phyloP scores from a whole-genome alignment of 2,888 invertebrate species.

The Isoperla grammatica region DNA sequence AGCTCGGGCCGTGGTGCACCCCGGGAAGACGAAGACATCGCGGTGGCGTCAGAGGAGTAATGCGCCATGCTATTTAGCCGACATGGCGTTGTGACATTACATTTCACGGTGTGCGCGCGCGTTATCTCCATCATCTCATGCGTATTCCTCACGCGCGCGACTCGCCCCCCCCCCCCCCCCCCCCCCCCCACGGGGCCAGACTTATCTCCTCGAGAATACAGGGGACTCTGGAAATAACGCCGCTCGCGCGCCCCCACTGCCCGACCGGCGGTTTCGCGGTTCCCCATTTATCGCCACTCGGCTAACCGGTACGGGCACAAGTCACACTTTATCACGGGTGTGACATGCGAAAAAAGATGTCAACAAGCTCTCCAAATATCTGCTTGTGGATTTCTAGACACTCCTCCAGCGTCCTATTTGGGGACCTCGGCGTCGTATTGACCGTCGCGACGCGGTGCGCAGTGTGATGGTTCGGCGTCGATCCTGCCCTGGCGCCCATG shows the following conservation, averaged over 20 bases:
- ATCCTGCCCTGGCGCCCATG: not conserved
- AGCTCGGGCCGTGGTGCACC: not conserved
- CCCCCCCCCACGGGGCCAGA: not conserved
- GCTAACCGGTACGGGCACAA: constrained; percentile 1
- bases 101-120: constrained; percentile 13
- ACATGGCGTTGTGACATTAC: constrained; percentile 10
- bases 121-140: not conserved
- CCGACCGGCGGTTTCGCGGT: not conserved
- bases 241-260: no score
- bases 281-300: constrained; percentile 1
- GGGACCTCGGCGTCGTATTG: constrained; percentile 9
- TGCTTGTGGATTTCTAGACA: not conserved
- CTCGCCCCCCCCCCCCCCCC: not conserved
- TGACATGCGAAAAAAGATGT: constrained; percentile 13
- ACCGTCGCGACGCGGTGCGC: constrained; percentile 7
- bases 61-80: constrained; percentile 11
- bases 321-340: constrained; percentile 15
- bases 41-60: not conserved
- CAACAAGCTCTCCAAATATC: constrained; percentile 5
- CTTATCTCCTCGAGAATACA: no score
- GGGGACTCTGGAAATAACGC: no score
- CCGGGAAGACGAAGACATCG: not conserved
- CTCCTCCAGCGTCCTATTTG: not conserved
- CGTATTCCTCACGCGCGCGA: constrained; percentile 4
- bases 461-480: not conserved